Percentiles rank a stretch among this genome's conserved stretches.
These are phyloP conservation scores for Geotrupes spiniger DNA, from an alignment of 2,888 invertebrate species.

Conservation along the genomic window DNA sequence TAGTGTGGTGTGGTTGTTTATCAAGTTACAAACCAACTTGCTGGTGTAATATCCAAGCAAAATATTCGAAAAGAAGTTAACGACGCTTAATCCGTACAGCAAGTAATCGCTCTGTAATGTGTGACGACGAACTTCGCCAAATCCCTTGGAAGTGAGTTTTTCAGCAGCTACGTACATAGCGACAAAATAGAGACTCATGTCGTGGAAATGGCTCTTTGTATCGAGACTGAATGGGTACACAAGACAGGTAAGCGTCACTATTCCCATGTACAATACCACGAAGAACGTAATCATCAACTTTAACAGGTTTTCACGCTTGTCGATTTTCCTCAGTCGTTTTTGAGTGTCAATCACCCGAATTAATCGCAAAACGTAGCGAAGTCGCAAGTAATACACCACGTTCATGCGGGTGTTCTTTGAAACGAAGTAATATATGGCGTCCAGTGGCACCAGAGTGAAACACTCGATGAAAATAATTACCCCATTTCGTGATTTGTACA, in stretches of 20 bases:
- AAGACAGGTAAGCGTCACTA: slow-evolving; percentile 2
- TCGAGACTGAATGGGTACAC: slow-evolving; percentile 11
- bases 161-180: slow-evolving; percentile 15
- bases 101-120: background rate
- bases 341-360: slow-evolving; percentile 20
- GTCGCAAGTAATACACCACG: slow-evolving; percentile 18
- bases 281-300: slow-evolving; percentile 11
- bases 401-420: slow-evolving; percentile 8
- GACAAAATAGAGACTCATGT: background rate
- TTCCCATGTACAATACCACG: slow-evolving; percentile 8
- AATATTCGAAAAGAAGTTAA: slow-evolving; percentile 15
- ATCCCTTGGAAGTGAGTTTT: slow-evolving; percentile 16
- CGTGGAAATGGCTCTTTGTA: background rate
- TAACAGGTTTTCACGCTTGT: background rate
- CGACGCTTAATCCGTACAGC: slow-evolving; percentile 1
- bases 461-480: slow-evolving; percentile 16
- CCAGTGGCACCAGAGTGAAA: slow-evolving; percentile 18
- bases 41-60: slow-evolving; percentile 13
- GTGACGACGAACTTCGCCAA: slow-evolving; percentile 11
- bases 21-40: slow-evolving; percentile 12
- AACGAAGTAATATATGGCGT: slow-evolving; percentile 20
- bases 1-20: slow-evolving; percentile 5
- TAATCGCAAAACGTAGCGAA: slow-evolving; percentile 27
- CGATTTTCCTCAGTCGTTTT: slow-evolving; percentile 7
- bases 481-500: slow-evolving; percentile 14